Evolutionary conservation across 1,140 invertebrate genomes (phyloP).

Genomic region (Drosophila seguyi): DNA sequence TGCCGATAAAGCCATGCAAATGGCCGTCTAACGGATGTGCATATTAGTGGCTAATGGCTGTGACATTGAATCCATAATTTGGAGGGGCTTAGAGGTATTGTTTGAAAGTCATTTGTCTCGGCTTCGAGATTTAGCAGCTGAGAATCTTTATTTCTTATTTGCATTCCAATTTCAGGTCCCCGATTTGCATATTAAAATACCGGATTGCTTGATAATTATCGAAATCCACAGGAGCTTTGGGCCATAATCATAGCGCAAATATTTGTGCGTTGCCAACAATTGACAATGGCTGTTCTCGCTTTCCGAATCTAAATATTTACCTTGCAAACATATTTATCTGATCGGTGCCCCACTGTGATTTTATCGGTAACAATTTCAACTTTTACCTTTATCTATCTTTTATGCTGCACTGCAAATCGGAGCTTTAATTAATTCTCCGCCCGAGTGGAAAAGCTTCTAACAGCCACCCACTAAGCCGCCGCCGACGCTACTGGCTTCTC

Average conservation of each 20-base stretch:
- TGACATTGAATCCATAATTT: constrained; percentile 47
- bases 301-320: constrained; percentile 3
- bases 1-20: constrained; percentile 43
- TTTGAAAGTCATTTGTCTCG: constrained; percentile 31
- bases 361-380: constrained; percentile 4
- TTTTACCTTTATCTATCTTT: constrained; percentile 32
- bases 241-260: constrained; percentile 16
- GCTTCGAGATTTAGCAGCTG: constrained; percentile 3
- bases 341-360: not conserved
- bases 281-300: not conserved
- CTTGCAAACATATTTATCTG: constrained; percentile 5
- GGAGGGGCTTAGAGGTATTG: constrained; percentile 3
- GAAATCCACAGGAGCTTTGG: constrained; percentile 1
- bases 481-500: constrained; percentile 36
- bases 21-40: constrained; percentile 20
- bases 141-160: constrained; percentile 21
- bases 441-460: constrained; percentile 46
- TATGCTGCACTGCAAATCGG: constrained; percentile 14
- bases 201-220: constrained; percentile 17
- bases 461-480: constrained; percentile 42
- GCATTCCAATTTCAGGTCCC: constrained; percentile 32
- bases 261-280: not conserved
- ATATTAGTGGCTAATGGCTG: constrained; percentile 28
- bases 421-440: constrained; percentile 52
- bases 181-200: constrained; percentile 29